phyloP scores from a whole-genome alignment of 1,140 invertebrate species.

The Sinella curviseta region DNA sequence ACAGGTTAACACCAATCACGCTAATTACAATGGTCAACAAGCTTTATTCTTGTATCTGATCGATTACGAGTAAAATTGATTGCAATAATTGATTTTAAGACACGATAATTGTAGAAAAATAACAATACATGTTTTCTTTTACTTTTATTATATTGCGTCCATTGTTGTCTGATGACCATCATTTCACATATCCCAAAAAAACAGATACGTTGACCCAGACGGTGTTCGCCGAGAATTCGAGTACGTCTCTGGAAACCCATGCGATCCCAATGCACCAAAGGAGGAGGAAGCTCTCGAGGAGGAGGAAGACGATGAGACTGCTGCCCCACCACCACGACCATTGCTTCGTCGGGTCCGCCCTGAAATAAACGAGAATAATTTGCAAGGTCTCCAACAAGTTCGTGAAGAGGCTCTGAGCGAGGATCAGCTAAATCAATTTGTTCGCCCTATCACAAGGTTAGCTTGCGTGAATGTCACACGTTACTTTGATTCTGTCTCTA shows the following conservation, averaged over 20 bases:
- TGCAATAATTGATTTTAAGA: no score
- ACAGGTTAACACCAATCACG: no score
- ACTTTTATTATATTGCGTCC: no score
- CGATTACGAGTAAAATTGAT: no score
- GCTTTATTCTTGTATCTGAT: no score
- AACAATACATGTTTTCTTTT: no score
- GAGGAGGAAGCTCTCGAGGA: conserved; percentile 58
- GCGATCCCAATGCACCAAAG: conserved; percentile 75
- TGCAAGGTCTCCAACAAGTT: conserved; percentile 47
- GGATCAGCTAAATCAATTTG: conserved; percentile 37
- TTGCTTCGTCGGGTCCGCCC: conserved; percentile 52
- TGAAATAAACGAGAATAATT: conserved; percentile 33
- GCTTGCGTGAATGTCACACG: background rate
- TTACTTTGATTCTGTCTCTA: background rate
- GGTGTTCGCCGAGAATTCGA: conserved; percentile 84
- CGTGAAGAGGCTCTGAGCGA: conserved; percentile 45
- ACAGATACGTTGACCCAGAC: conserved; percentile 75
- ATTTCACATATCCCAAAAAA: no score
- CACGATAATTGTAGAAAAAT: no score
- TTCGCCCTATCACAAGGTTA: conserved; percentile 40
- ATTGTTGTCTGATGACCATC: no score
- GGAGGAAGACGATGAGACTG: conserved; percentile 62
- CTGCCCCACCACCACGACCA: conserved; percentile 65
- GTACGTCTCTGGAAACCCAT: conserved; percentile 87
- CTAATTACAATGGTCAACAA: no score